Base-by-base conservation (phyloP, 2,113 vertebrate genomes). In the Silurus glanis region DNA sequence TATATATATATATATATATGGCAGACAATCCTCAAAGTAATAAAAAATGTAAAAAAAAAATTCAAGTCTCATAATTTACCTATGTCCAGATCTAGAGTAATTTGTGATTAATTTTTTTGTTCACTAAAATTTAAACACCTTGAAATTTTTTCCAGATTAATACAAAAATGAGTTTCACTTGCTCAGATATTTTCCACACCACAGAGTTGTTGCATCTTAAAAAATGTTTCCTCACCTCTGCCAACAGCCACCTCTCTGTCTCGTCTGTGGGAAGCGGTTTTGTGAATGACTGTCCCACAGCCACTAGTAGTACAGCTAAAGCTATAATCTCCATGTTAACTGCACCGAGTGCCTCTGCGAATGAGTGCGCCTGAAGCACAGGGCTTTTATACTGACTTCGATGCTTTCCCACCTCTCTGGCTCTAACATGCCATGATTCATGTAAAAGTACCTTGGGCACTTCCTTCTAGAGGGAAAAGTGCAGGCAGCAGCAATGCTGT, bases 401-500 rank as follows among this genome's bases (percentile, higher is more conserved):
- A 47, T 1, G 9, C 51, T 37, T 10, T 9, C 67, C 83, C 83
- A 82, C 71, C 49, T 47, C n/a, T 83, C 25, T 5, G 21, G 72
- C 84, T 61, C 13, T 51, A 76, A 80, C 13, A 58, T 17, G n/a
- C 9, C 75, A 71, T 89, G 88, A 89, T 84, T 89, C 88, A 87
- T 85, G 59, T 67, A 83, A 87, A 89, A 89, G 88, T 86, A 87
- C 88, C 83, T 47, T 45, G 19, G 58, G 49, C 67, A 87, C 84
- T 86, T 89, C 86, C 86, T 80, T 62, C 12, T 47, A 23, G 0
- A 49, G 0, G 13, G 5, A 74, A 78, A 85, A 83, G 6, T 83
- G 86, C 85, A 66, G 53, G 25, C 51, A n/a, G 51, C 61, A 82
- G 78, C 67, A 67, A 0, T 10, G 25, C 21, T 72, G 85, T 59